Evolutionary conservation across 1,140 invertebrate species (phyloP), one percentile per base, ranked within the genome.

Genomic region (Leguminivora glycinivorella): DNA sequence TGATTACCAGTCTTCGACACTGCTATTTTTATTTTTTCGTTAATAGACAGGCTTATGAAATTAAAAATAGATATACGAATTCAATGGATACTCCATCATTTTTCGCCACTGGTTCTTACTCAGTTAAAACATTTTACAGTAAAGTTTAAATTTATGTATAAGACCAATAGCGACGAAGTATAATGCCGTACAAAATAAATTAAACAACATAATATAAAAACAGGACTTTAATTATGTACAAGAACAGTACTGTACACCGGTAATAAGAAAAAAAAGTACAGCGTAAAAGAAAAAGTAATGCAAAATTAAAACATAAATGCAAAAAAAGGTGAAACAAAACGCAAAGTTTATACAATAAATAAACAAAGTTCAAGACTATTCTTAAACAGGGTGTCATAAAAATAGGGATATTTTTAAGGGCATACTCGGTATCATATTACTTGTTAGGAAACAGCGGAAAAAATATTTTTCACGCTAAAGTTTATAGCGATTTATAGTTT

Each of bases 221-320:
- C 83, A 83, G 74, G 83, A 82, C 75, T 85, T 87, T 87, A 89
- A 86, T 86, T 82, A 85, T 79, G 77, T 80, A 82, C 79, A 85
- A 80, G 72, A 82, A 81, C 75, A 68, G 34, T 22, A 74, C 69
- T 75, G 73, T 72, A 80, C 68, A 75, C 34, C 10, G 77, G 77
- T 78, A 77, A 69, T 60, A 71, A 72, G 38, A 67, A 71, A 77
- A 77, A 71, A 76, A 67, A 75, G 29, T 70, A 70, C 68, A 70
- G 72, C 69, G 74, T 67, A 75, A 75, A 25, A 68, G 40, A 70
- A 69, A 72, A 72, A 24, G 56, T 24, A 60, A 29, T 29, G n/a
- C 25, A 63, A 29, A 74, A 38, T 72, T 70, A 70, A 68, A 67
- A 71, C 67, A 71, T 87, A 87, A 87, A 87, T 87, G 84, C 84